These are phyloP conservation scores for Cyanoramphus novaezelandiae DNA, from an alignment of 2,113 vertebrate genomes.

Conservation along the genomic window DNA sequence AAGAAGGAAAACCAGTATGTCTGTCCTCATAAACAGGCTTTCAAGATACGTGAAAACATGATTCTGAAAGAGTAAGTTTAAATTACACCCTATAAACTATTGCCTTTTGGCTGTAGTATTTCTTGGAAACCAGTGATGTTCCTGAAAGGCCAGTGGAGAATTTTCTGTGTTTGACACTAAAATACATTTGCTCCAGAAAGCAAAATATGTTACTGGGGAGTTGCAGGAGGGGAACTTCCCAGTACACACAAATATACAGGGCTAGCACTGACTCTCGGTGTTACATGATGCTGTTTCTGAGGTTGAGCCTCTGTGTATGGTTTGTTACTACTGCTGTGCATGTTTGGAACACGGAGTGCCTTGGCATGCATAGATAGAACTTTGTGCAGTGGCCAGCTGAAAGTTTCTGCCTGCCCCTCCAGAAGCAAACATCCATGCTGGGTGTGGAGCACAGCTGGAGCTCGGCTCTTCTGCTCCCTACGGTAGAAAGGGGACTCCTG, in stretches of 20 bases:
- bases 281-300: neutral
- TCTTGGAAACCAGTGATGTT: neutral
- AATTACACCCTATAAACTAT: neutral
- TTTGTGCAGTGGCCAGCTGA: neutral
- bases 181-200: neutral
- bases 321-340: neutral
- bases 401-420: neutral
- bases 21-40: neutral
- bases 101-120: constrained; percentile 8
- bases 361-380: rapidly evolving
- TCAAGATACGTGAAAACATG: neutral
- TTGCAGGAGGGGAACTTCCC: neutral
- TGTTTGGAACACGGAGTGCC: neutral
- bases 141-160: neutral
- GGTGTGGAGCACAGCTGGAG: neutral
- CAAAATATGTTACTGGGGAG: neutral
- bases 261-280: neutral
- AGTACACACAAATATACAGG: rapidly evolving
- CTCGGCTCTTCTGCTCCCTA: rapidly evolving
- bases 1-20: neutral
- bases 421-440: rapidly evolving
- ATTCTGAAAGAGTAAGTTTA: neutral
- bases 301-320: rapidly evolving
- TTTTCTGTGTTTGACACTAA: neutral
- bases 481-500: neutral